Base-by-base conservation (phyloP, 2,797 vertebrate genomes). In the Lutjanus campechanus region DNA sequence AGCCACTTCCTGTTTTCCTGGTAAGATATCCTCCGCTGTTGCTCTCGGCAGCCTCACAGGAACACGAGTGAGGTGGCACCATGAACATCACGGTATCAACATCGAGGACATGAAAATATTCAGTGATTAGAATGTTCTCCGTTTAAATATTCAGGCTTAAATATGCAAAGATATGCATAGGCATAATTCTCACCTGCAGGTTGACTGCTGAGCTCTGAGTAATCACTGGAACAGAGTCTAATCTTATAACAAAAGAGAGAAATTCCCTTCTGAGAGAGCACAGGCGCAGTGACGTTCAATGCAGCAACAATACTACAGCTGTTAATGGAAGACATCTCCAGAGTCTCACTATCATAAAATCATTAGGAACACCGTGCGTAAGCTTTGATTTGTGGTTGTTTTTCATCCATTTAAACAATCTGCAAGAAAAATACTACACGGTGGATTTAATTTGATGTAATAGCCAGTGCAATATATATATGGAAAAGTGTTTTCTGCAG, bases 91-190 rank as follows among this genome's bases (percentile, higher is more conserved):
- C n/a, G 4, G 25, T n/a, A 50, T 73, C 73, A 36, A 36, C 86
- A 84, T 85, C 77, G 72, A 60, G 83, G 69, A 85, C 71, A 64
- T 69, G 59, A 62, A 82, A 85, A 88, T 86, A 89, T 88, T 88
- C 75, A 82, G 84, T 47, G 83, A 81, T 82, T 56, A 78, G 51
- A 78, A 80, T 80, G 77, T 86, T 77, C 64, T 67, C n/a, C 73
- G 61, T 87, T 84, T 76, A 84, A 85, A 87, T 85, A 92, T 88
- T 65, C 87, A 80, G 59, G 29, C 61, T 82, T 82, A 86, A 89
- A 86, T 90, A 92, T 92, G 90, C 85, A 91, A 81, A 92, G 56
- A 88, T 86, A 89, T 89, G 85, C 82, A 68, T 9, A 54, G 55
- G 69, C 58, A 43, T 69, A 86, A 84, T 90, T 88, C 82, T 82